These are phyloP conservation scores for Pteropus alecto DNA, from an alignment of 2,113 vertebrate genomes.

Conservation along the genomic window DNA sequence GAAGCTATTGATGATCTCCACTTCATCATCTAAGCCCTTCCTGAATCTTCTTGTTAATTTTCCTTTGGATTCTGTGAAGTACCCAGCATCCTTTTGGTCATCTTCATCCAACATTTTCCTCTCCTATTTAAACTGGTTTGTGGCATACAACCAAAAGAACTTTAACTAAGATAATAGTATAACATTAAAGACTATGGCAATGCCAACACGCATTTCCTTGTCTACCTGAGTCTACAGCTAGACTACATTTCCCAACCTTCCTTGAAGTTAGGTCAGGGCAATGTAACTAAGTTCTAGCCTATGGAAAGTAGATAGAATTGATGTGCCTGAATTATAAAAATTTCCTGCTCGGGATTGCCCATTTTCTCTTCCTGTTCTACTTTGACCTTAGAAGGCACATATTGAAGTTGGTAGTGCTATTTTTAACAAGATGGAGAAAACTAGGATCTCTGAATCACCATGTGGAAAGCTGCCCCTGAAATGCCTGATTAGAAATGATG, in stretches of 20 bases:
- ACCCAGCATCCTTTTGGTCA: neutral
- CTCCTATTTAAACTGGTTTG: neutral
- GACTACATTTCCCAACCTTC: neutral
- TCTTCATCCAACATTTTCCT: neutral
- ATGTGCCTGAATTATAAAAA: neutral
- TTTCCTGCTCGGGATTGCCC: neutral
- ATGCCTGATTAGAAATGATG: neutral
- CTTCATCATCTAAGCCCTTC: neutral
- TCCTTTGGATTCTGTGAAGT: neutral
- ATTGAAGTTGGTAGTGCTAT: neutral
- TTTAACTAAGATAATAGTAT: neutral
- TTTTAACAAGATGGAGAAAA: neutral
- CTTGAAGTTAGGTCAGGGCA: neutral
- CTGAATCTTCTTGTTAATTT: neutral
- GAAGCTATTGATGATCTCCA: neutral
- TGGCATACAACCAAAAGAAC: neutral
- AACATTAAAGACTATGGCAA: neutral
- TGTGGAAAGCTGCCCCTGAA: neutral
- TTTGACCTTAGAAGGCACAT: slow-evolving; percentile 16
- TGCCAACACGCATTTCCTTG: neutral
- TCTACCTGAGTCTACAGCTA: neutral
- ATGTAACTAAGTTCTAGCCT: neutral
- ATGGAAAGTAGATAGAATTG: neutral
- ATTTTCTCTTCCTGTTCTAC: neutral
- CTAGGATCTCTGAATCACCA: neutral